Evolutionary conservation across 2,888 invertebrate genomes (phyloP).

Genomic region (Nebria brevicollis): DNA sequence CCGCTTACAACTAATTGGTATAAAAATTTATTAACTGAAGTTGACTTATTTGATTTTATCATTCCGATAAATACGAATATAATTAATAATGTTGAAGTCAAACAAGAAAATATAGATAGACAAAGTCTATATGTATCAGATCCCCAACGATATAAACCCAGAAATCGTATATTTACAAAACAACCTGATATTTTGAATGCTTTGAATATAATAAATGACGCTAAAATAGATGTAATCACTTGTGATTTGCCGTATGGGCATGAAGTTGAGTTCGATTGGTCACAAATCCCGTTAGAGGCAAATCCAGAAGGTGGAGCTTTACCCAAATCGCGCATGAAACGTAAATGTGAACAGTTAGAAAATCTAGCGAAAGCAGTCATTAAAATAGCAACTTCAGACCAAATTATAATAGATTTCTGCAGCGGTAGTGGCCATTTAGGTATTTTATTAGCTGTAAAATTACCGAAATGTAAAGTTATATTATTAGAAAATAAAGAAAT

Average conservation of each 20-base stretch:
- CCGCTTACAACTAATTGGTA: slow-evolving; percentile 76
- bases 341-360: slow-evolving; percentile 89
- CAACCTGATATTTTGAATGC: slow-evolving; percentile 79
- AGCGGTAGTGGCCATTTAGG: slow-evolving; percentile 95
- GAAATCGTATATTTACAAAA: slow-evolving; percentile 78
- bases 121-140: slow-evolving; percentile 83
- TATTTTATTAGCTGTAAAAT: slow-evolving; percentile 80
- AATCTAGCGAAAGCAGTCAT: slow-evolving; percentile 82
- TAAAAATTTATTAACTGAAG: slow-evolving; percentile 58
- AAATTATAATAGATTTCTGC: slow-evolving; percentile 91
- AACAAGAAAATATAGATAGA: slow-evolving; percentile 58
- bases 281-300: slow-evolving; percentile 75
- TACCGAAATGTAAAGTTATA: slow-evolving; percentile 82
- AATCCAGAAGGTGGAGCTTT: slow-evolving; percentile 83
- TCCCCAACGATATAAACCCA: slow-evolving; percentile 78
- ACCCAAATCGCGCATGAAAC: slow-evolving; percentile 75
- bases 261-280: slow-evolving; percentile 73
- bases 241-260: slow-evolving; percentile 59
- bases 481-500: slow-evolving; percentile 93
- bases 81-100: slow-evolving; percentile 32
- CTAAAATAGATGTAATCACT: slow-evolving; percentile 62
- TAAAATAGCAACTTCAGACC: slow-evolving; percentile 73
- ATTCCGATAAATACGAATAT: slow-evolving; percentile 27
- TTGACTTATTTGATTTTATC: slow-evolving; percentile 43
- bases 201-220: slow-evolving; percentile 63